These are phyloP conservation scores for Pinna nobilis DNA, from an alignment of 1,140 invertebrate genomes.

Conservation along the genomic window DNA sequence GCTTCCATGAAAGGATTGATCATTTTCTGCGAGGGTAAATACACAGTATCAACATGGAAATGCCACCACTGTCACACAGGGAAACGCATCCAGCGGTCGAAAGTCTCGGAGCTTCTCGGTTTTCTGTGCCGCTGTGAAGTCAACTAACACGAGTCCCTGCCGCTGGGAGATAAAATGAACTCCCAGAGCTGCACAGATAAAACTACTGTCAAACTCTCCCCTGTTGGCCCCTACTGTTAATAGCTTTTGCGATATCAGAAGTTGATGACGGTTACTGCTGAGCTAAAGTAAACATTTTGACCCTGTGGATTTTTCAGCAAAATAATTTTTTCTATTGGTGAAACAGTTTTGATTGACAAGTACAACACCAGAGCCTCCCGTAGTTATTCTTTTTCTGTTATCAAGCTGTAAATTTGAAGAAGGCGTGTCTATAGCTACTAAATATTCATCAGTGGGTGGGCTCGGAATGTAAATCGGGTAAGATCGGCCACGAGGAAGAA, in stretches of 20 bases:
- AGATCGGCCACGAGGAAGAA: background rate
- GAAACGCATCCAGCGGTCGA: constrained; percentile 8
- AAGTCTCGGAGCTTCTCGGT: background rate
- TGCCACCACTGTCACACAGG: constrained; percentile 1
- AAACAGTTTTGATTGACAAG: constrained; percentile 18
- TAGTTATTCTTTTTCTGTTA: constrained; percentile 13
- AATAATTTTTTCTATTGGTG: constrained; percentile 15
- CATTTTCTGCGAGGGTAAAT: constrained; percentile 76
- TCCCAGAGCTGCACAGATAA: constrained; percentile 14
- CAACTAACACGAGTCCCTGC: constrained; percentile 4
- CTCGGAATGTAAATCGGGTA: background rate
- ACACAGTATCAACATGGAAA: background rate
- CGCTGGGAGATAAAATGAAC: background rate
- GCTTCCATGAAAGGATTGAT: constrained; percentile 89
- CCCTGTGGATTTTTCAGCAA: constrained; percentile 10
- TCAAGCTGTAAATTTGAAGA: too few species aligned
- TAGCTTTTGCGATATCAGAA: constrained; percentile 1
- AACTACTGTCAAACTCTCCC: constrained; percentile 7
- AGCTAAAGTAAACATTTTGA: constrained; percentile 32
- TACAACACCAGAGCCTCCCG: background rate
- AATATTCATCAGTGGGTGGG: background rate
- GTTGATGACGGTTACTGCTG: constrained; percentile 22
- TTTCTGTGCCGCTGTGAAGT: background rate
- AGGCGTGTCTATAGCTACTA: constrained; percentile 10
- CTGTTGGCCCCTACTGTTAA: constrained; percentile 17